Evolutionary conservation across 2,797 vertebrate species (phyloP), one percentile per base, ranked within the genome.

Genomic region (Acanthurus lineatus): DNA sequence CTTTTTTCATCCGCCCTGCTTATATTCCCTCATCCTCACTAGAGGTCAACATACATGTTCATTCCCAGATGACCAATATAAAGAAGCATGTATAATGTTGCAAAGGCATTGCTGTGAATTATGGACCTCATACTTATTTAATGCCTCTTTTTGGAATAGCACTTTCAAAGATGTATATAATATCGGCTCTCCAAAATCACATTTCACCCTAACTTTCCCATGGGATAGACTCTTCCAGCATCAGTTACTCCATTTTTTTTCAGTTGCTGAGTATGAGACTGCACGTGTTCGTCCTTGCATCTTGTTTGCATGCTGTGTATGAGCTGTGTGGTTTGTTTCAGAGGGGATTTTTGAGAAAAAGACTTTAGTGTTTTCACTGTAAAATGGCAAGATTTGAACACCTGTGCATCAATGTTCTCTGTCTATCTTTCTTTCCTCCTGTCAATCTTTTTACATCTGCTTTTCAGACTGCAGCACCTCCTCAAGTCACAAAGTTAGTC

Each of bases 401-500:
- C 9, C 5, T 63, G 28, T 40, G 32, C 69, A 45, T 68, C 57
- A 49, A 14, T 68, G 49, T 47, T 56, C 9, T 70, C 60, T 83
- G 25, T 25, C 60, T 83, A 3, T 25, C 66, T 73, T 62, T 77
- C 70, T 82, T 45, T 73, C 57, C 63, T 68, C 44, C 62, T 88
- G 65, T 82, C 77, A 78, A 73, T 65, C 59, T 20, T 51, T 85
- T 9, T 85, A 69, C 80, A 58, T 83, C 79, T 87, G 57, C 86
- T 82, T 89, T 88, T 16, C 93, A 94, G 93, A 91, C 65, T 52
- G 61, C 73, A 60, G 77, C 89, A 62, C 16, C 19, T 77, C 73
- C n/a, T 83, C 70, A 59, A 82, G 61, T 93, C 83, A 85, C 82
- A 92, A 94, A 94, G 94, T 94, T 83, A 94, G 94, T 94, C 77